Evolutionary conservation across 2,888 invertebrate species (phyloP), one percentile per base, ranked within the genome.

Genomic region (Eristalis intricaria): DNA sequence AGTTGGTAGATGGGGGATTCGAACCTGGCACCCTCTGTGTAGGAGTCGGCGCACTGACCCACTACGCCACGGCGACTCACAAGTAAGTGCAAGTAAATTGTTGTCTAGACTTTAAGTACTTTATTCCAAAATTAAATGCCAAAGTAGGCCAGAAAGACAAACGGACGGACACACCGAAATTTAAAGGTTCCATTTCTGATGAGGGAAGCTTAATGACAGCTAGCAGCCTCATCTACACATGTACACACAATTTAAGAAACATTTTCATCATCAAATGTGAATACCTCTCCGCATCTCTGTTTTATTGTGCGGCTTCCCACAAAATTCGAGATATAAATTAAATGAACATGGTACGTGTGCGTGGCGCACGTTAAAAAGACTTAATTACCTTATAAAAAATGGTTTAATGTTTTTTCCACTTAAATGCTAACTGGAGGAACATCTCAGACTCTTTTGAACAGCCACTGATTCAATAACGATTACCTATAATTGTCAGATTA

Each of bases 341-440:
- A 50, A 50, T 50, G n/a, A 50, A 19, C 50, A 19, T 19, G 4
- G 19, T 50, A 50, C 19, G 2, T 50, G 19, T 10, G n/a, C 7
- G 8, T n/a, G 38, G 2, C 29, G 38, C 19, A 35, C 40, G 26
- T 60, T 32, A 70, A 70, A 26, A n/a, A 60, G 26, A 70, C 23
- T 35, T 70, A 70, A 70, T 60, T 60, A n/a, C 38, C 38, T 40
- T 40, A 23, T 40, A 60, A 26, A 60, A 60, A 11, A 7, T 64
- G 11, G 19, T 38, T 64, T 64, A 38, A 38, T 50, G 19, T 19
- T 50, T 50, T n/a, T 50, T n/a, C 50, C 19, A 50, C 10, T 50
- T 50, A 50, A 50, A 1, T 50, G 50, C 50, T 50, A 50, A 2
- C 19, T 50, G 7, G 7, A 19, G 8, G 10, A 50, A 50, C 19